A percentile compares a stretch with the other conserved stretches of the same genome.
These are phyloP conservation scores for Kuschelorhynchus macadamiae DNA, from an alignment of 2,888 invertebrate genomes.

Conservation along the genomic window DNA sequence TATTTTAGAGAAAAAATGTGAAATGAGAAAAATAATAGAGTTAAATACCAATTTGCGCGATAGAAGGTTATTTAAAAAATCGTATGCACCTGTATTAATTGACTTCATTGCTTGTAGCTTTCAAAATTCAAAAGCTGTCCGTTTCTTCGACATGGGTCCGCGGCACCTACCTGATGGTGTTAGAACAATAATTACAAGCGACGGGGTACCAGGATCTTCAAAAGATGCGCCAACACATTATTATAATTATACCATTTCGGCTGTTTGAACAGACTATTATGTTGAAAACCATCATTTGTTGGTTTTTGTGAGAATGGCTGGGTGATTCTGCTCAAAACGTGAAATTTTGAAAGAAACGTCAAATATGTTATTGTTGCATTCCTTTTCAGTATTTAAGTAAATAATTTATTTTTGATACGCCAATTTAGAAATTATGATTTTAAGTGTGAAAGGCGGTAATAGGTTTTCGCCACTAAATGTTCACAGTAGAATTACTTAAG, in stretches of 20 bases:
- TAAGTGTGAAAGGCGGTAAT: too few species aligned
- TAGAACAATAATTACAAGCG: conserved; percentile 50
- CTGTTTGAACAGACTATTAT: conserved; percentile 52
- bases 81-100: conserved; percentile 13
- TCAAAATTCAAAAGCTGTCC: conserved; percentile 35
- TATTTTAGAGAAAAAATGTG: too few species aligned
- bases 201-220: conserved; percentile 50
- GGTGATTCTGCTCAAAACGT: conserved; percentile 33
- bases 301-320: conserved; percentile 44
- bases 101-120: not conserved
- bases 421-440: too few species aligned
- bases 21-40: too few species aligned
- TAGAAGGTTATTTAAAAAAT: too few species aligned
- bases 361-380: too few species aligned
- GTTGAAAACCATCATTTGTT: conserved; percentile 52
- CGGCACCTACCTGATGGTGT: conserved; percentile 49
- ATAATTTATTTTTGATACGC: too few species aligned
- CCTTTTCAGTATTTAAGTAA: too few species aligned
- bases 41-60: too few species aligned
- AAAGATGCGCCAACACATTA: conserved; percentile 52
- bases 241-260: conserved; percentile 52
- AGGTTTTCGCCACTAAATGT: too few species aligned
- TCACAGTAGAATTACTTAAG: too few species aligned
- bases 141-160: conserved; percentile 33
- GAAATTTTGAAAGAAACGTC: too few species aligned